These are phyloP conservation scores for Platerodrilus igneus DNA, from an alignment of 2,888 invertebrate species.

Conservation along the genomic window DNA sequence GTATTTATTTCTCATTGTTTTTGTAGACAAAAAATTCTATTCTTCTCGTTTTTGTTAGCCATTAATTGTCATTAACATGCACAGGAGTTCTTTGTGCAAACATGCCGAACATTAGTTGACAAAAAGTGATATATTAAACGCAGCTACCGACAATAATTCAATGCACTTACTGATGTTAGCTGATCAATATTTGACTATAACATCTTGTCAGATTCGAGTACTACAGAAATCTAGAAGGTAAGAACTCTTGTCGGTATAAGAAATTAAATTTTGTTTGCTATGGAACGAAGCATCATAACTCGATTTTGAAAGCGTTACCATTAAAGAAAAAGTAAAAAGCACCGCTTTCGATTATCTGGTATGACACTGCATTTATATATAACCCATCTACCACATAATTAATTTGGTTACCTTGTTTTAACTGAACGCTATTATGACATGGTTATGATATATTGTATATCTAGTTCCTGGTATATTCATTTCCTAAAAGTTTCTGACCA, in stretches of 20 bases:
- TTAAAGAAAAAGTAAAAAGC: conserved; percentile 27
- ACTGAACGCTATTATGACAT: too few species aligned
- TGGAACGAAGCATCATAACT: too few species aligned
- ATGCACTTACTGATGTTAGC: conserved; percentile 4
- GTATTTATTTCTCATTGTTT: conserved; percentile 41
- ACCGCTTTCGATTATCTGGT: conserved; percentile 36
- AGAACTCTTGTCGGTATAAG: conserved; percentile 11
- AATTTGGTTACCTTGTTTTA: conserved; percentile 20
- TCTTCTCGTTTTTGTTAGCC: conserved; percentile 34
- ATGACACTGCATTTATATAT: conserved; percentile 37
- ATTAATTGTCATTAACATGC: conserved; percentile 41
- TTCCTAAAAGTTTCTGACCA: too few species aligned
- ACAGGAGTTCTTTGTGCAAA: conserved; percentile 27
- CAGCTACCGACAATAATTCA: conserved; percentile 22
- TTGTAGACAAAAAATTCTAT: conserved; percentile 36
- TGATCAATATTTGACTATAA: too few species aligned
- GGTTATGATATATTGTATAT: too few species aligned
- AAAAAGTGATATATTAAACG: conserved; percentile 30
- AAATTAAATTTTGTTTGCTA: conserved; percentile 33
- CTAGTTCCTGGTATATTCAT: too few species aligned
- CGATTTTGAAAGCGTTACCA: conserved; percentile 32
- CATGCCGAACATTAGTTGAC: conserved; percentile 27
- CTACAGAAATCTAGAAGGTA: conserved; percentile 1
- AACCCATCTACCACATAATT: conserved; percentile 29
- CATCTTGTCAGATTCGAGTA: too few species aligned